These are phyloP conservation scores for Mus musculus DNA, from an alignment of 2,113 vertebrate genomes.

Conservation along the genomic window GRCm39 chr14:109755501-109756000, in stretches of 20 bases:
- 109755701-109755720: not conserved
- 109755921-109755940: not conserved
- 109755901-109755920: not conserved
- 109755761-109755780: not conserved
- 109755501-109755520: not conserved
- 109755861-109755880: not conserved
- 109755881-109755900: not conserved
- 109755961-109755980: not conserved
- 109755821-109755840: not conserved
- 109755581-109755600: not conserved
- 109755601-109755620: no score
- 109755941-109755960: not conserved
- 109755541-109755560: not conserved
- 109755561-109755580: constrained; percentile 35
- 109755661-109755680: not conserved
- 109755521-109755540: constrained; percentile 51
- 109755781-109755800: not conserved
- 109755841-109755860: not conserved
- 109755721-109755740: not conserved
- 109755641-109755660: not conserved
- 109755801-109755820: not conserved
- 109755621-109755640: not conserved
- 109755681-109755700: not conserved
- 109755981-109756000: not conserved
- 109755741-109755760: not conserved